phyloP scores from a whole-genome alignment of 2,797 vertebrate species.

The Semotilus atromaculatus region DNA sequence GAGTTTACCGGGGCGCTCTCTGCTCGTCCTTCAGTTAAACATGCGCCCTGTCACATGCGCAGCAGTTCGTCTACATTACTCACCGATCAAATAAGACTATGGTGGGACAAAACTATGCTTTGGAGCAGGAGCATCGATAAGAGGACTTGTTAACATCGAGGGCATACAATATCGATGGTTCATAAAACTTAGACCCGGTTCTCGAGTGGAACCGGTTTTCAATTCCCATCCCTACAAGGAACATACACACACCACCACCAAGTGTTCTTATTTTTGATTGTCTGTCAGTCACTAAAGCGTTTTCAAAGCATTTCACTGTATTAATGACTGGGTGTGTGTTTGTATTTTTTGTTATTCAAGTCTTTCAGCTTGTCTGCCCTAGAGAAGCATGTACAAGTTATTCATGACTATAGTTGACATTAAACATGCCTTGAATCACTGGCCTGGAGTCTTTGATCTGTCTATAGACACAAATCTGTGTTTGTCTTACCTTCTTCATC shows the following conservation, averaged over 20 bases:
- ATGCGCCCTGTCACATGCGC: too few species aligned
- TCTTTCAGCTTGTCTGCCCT: not conserved
- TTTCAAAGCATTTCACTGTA: not conserved
- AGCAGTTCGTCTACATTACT: too few species aligned
- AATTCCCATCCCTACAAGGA: too few species aligned
- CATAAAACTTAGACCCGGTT: too few species aligned
- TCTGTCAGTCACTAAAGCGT: not conserved
- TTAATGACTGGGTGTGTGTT: not conserved
- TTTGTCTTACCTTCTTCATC: constrained; percentile 91
- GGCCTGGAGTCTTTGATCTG: not conserved
- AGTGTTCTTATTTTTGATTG: not conserved
- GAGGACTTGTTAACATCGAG: too few species aligned
- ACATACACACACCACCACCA: not conserved
- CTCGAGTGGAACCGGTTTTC: too few species aligned
- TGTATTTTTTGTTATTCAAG: not conserved
- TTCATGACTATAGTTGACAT: not conserved
- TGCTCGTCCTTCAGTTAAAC: too few species aligned
- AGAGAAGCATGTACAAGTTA: not conserved
- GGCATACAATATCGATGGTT: too few species aligned
- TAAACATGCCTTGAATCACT: not conserved
- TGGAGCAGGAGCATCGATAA: too few species aligned
- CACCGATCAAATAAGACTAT: too few species aligned
- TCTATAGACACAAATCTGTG: constrained; percentile 8
- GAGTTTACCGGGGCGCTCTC: too few species aligned
- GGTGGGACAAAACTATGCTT: too few species aligned